Base-by-base conservation (phyloP, 1,140 invertebrate species). In the Plutomurus gul region DNA sequence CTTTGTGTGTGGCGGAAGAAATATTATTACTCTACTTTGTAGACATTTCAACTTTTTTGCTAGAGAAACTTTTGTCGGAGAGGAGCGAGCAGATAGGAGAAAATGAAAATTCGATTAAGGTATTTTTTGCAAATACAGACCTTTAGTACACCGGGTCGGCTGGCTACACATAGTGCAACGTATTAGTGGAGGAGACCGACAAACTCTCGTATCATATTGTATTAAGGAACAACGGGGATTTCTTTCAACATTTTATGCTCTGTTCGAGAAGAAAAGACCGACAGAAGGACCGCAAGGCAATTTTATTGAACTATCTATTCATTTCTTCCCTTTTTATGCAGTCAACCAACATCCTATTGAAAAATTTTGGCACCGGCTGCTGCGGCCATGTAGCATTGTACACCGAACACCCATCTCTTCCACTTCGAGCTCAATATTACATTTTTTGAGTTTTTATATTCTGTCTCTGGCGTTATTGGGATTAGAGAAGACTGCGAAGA, bases 41-140 rank as follows among this genome's bases (percentile, higher is more conserved):
- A 65, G 56, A 65, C 56, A 65, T 65, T 65, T 65, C 36, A 65
- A 65, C 27, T 65, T 65, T 65, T 65, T 65, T 65, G 56, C 27
- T 27, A 65, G 56, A 27, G 56, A 65, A 65, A 65, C 56, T 65
- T 65, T 18, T 18, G 30, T 27, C 22, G 8, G 27, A 49, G 46
- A 65, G 56, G n/a, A 27, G 27, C 27, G 36, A 7, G n/a, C 18
- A 51, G 39, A 33, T 18, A 56, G 18, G 18, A 77, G 11, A 56
- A 77, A 77, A 77, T 77, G 76, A 77, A 71, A 77, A 77, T 77
- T 70, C 76, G 37, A 77, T 77, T 71, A 77, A 70, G 76, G 39
- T 37, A 39, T 65, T 65, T 65, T 65, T 65, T 65, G 56, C 56
- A 65, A 65, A 65, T 65, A 65, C 56, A 65, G 13, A 65, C 56